Percentiles rank a stretch among this genome's conserved stretches.
Evolutionary conservation across 2,113 vertebrate species (phyloP).

Genomic region (Hypomesus transpacificus): DNA sequence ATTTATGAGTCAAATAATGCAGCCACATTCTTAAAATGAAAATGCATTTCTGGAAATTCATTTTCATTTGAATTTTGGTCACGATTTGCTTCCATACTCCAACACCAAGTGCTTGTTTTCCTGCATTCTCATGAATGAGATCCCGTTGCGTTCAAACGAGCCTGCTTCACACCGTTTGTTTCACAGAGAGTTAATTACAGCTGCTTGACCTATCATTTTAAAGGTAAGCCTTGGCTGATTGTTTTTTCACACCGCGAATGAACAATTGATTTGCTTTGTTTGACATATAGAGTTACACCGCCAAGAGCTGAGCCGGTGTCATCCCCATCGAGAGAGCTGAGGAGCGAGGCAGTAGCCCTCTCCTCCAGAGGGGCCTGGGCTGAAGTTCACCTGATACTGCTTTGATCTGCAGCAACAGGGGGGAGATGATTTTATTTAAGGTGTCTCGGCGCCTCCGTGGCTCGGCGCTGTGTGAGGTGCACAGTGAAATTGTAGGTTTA

Average conservation of each 20-base stretch:
- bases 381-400: slow-evolving; percentile 36
- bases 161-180: not conserved
- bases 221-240: slow-evolving; percentile 37
- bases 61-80: too few relatives aligned
- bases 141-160: not conserved
- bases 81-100: too few relatives aligned
- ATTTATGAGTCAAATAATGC: too few relatives aligned
- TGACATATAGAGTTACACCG: slow-evolving; percentile 38
- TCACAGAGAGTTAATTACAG: slow-evolving; percentile 25
- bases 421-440: slow-evolving; percentile 53
- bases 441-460: slow-evolving; percentile 22
- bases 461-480: slow-evolving; percentile 32
- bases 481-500: slow-evolving; percentile 43
- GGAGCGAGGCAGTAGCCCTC: slow-evolving; percentile 3
- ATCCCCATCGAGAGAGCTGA: slow-evolving; percentile 16
- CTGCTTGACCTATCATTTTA: slow-evolving; percentile 37
- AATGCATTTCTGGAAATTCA: too few relatives aligned
- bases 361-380: slow-evolving; percentile 13
- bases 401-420: slow-evolving; percentile 46
- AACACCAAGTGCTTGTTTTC: not conserved
- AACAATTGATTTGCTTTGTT: slow-evolving; percentile 51
- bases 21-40: too few relatives aligned
- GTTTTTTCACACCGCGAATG: slow-evolving; percentile 24
- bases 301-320: slow-evolving; percentile 26
- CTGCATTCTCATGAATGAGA: not conserved